These are phyloP conservation scores for Cosmia pyralina DNA, from an alignment of 2,888 invertebrate genomes.

Conservation along the genomic window DNA sequence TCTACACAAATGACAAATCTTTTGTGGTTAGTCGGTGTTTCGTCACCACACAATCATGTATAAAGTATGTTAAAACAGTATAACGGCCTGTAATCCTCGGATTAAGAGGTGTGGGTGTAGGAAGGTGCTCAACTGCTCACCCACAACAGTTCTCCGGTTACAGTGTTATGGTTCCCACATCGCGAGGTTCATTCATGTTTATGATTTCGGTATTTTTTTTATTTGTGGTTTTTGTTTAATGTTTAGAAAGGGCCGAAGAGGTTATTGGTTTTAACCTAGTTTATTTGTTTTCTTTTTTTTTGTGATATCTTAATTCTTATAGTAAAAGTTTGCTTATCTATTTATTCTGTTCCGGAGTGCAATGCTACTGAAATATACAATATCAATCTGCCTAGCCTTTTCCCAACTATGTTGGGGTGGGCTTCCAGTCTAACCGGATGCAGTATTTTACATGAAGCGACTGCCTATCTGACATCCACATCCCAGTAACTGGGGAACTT, in stretches of 20 bases:
- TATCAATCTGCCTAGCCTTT: too few relatives aligned
- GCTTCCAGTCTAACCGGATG: too few relatives aligned
- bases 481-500: too few relatives aligned
- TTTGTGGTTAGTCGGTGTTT: conserved; percentile 9
- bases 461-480: too few relatives aligned
- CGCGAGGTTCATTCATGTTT: conserved; percentile 39
- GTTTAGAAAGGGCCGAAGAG: too few relatives aligned
- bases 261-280: too few relatives aligned
- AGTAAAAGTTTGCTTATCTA: not conserved
- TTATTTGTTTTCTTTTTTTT: not conserved
- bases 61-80: conserved; percentile 51
- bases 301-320: too few relatives aligned
- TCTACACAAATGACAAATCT: not conserved
- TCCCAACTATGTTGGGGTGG: too few relatives aligned
- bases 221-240: not conserved
- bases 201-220: conserved; percentile 13
- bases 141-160: conserved; percentile 48
- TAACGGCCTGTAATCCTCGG: conserved; percentile 54
- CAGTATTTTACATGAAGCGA: too few relatives aligned
- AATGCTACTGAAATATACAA: not conserved
- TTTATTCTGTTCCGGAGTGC: not conserved
- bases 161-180: conserved; percentile 37
- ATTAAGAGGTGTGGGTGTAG: conserved; percentile 48
- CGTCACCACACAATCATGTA: conserved; percentile 27
- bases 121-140: conserved; percentile 44